These are phyloP conservation scores for Pantelozetes paolii DNA, from an alignment of 2,888 invertebrate genomes.

Conservation along the genomic window DNA sequence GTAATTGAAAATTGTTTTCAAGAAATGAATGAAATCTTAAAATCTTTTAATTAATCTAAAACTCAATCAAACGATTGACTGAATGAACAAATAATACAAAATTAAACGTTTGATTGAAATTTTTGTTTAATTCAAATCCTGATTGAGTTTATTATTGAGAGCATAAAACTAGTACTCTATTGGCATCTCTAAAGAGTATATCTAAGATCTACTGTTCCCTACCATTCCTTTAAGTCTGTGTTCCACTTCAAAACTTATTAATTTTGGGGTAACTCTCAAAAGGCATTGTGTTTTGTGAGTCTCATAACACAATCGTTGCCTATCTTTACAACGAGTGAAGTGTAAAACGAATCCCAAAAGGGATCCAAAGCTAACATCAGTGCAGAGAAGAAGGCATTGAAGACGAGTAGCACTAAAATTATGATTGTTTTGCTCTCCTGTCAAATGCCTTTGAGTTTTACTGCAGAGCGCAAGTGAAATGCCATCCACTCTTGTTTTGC, in stretches of 20 bases:
- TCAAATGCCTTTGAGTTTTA: constrained; percentile 14
- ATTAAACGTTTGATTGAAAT: too few species aligned
- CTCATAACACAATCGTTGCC: background rate
- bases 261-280: constrained; percentile 15
- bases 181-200: too few species aligned
- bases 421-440: constrained; percentile 14
- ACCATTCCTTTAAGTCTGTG: too few species aligned
- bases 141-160: background rate
- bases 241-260: constrained; percentile 11
- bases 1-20: too few species aligned
- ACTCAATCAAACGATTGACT: too few species aligned
- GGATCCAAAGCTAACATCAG: constrained; percentile 6
- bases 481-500: background rate
- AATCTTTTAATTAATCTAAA: too few species aligned
- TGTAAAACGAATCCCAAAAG: constrained; percentile 25
- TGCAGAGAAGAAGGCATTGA: background rate
- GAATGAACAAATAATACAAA: too few species aligned
- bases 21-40: too few species aligned
- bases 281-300: constrained; percentile 7
- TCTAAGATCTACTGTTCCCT: too few species aligned
- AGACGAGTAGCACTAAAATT: constrained; percentile 14
- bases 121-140: too few species aligned
- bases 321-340: constrained; percentile 18
- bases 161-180: too few species aligned
- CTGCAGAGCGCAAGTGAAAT: background rate